Evolutionary conservation across 2,113 vertebrate genomes (phyloP).

Genomic region (Eudorcas thomsonii): DNA sequence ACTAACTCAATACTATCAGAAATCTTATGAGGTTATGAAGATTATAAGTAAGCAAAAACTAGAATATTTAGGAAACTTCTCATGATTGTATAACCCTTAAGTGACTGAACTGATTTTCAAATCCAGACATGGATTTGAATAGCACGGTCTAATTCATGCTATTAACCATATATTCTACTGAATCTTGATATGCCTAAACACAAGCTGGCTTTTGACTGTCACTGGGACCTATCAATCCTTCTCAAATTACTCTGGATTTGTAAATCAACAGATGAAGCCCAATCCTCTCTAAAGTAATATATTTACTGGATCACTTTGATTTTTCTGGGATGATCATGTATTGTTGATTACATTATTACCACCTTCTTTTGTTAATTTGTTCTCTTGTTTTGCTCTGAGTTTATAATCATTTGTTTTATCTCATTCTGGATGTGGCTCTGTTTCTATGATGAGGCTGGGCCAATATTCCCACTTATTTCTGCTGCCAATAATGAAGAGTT

Average conservation of each 20-base stretch:
- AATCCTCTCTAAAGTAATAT: neutral
- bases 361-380: conserved; percentile 42
- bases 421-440: conserved; percentile 31
- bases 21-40: neutral
- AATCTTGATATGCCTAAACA: neutral
- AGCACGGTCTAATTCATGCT: neutral
- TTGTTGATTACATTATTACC: conserved; percentile 35
- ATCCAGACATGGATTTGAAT: neutral
- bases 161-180: neutral
- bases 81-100: neutral
- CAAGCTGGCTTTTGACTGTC: neutral
- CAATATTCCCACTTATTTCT: conserved; percentile 52
- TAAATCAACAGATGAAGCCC: neutral
- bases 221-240: neutral
- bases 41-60: neutral
- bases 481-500: conserved; percentile 52
- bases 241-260: neutral
- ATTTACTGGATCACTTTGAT: neutral
- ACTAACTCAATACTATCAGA: neutral
- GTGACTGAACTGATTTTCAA: neutral
- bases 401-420: conserved; percentile 61
- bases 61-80: neutral
- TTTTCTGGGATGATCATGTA: conserved; percentile 22
- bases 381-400: conserved; percentile 42
- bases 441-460: conserved; percentile 19